A percentile compares a stretch with the other conserved stretches of the same genome.
Evolutionary conservation across 2,113 vertebrate genomes (phyloP).

Genomic region (Pelobates fuscus): DNA sequence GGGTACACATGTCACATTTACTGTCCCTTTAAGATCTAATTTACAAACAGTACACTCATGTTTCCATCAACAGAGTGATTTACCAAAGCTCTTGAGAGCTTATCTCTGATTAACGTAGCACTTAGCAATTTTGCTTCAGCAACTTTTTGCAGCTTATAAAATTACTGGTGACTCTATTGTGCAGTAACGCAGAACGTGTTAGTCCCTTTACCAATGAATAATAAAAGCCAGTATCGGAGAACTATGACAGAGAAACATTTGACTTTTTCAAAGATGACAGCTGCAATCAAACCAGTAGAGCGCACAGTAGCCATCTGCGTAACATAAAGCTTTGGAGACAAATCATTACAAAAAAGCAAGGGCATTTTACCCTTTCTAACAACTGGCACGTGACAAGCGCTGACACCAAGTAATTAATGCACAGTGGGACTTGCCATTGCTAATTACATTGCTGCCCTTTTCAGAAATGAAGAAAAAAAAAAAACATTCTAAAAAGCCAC

Average conservation of each 20-base stretch:
- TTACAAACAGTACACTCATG: no score
- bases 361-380: conserved; percentile 55
- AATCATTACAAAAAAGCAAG: conserved; percentile 61
- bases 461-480: not conserved
- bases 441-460: conserved; percentile 34
- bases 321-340: conserved; percentile 41
- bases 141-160: no score
- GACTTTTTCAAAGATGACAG: conserved; percentile 69
- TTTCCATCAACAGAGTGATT: no score
- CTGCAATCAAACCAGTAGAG: conserved; percentile 65
- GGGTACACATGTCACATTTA: no score
- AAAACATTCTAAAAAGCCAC: no score
- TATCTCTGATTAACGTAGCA: no score
- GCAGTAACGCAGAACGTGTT: not conserved
- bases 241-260: conserved; percentile 56
- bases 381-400: conserved; percentile 16
- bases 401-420: conserved; percentile 16
- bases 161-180: not conserved
- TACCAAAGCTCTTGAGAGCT: no score
- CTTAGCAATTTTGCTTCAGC: no score
- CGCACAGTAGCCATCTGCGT: conserved; percentile 66
- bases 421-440: conserved; percentile 19
- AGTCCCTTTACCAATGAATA: not conserved
- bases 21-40: no score
- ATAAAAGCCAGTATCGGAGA: not conserved